A percentile compares a stretch with the other conserved stretches of the same genome.
Evolutionary conservation across 2,888 invertebrate genomes (phyloP).

Genomic region (Theretra japonica): DNA sequence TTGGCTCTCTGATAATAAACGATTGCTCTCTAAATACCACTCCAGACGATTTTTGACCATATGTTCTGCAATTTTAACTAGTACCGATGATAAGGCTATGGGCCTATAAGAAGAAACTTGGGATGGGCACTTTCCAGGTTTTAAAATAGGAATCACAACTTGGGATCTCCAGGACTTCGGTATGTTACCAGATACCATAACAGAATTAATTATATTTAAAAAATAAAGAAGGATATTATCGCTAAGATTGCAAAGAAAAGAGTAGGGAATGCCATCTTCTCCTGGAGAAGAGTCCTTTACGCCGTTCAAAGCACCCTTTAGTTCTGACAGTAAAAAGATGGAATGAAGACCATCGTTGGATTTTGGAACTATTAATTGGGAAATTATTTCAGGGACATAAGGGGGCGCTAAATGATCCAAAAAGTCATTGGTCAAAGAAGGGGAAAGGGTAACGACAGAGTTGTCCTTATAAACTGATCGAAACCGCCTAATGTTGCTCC

Average conservation of each 20-base stretch:
- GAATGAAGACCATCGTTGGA: too few relatives aligned
- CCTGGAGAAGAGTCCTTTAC: constrained; percentile 3
- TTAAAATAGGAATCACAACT: constrained; percentile 43
- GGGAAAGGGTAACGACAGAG: too few relatives aligned
- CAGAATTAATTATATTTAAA: not conserved
- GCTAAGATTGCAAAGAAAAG: not conserved
- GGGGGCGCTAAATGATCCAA: too few relatives aligned
- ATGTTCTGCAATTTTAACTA: constrained; percentile 42
- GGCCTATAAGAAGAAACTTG: constrained; percentile 37
- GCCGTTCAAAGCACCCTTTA: not conserved
- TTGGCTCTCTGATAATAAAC: constrained; percentile 35
- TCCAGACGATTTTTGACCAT: constrained; percentile 43
- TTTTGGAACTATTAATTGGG: too few relatives aligned
- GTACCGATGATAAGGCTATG: constrained; percentile 40
- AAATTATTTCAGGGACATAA: too few relatives aligned
- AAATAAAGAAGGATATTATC: not conserved
- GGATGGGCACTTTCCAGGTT: constrained; percentile 40
- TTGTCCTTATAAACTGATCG: too few relatives aligned
- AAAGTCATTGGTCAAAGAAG: too few relatives aligned
- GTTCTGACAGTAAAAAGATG: too few relatives aligned
- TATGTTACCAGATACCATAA: not conserved
- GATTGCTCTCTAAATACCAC: constrained; percentile 41
- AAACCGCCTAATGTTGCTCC: too few relatives aligned
- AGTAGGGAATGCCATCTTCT: constrained; percentile 2
- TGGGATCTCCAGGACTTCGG: constrained; percentile 41